Evolutionary conservation across 2,888 invertebrate species (phyloP), one percentile per base, ranked within the genome.

Genomic region (Aethes cnicana): DNA sequence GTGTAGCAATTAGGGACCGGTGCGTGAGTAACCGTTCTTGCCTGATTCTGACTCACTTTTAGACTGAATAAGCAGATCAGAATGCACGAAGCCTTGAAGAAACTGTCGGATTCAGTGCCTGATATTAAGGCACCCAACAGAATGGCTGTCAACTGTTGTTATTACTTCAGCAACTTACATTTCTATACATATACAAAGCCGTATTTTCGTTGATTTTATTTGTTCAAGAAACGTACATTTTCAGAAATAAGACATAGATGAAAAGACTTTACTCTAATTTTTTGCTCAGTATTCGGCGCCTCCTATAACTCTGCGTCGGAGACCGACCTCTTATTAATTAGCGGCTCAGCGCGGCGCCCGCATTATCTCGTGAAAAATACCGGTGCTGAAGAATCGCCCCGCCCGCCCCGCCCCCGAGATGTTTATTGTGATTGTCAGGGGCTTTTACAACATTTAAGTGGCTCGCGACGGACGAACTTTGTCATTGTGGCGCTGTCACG

Each of bases 381-480:
- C 32, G 9, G 37, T 17, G 18, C 20, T 39, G 30, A 39, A 37
- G 39, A 39, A 47, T 17, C 9, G 17, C 18, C 5, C 18, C 18
- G 9, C 18, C 20, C 9, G 11, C 35, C 8, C 35, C 20, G 12
- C 20, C 11, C 8, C 12, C 39, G 17, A 23, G 32, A 17, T 47
- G 32, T 39, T 41, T 39, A 48, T 48, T 39, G 47, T 25, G 33
- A 35, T 20, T 26, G 48, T 14, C 23, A 39, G 32, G 41, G 39
- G 46, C 46, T 36, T 48, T 48, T 21, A 32, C 47, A 39, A 18
- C 39, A 39, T 12, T 21, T 48, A 41, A 48, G 47, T 48, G 47
- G 32, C 41, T 32, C 14, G 20, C 30, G 42, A 9, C 42, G 42
- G 42, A 37, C 39, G 47, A 48, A 48, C 25, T 48, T 48, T 18